Conservation (phyloP, 2,888 invertebrate genomes). For the Pyrrhosoma nymphula region DNA sequence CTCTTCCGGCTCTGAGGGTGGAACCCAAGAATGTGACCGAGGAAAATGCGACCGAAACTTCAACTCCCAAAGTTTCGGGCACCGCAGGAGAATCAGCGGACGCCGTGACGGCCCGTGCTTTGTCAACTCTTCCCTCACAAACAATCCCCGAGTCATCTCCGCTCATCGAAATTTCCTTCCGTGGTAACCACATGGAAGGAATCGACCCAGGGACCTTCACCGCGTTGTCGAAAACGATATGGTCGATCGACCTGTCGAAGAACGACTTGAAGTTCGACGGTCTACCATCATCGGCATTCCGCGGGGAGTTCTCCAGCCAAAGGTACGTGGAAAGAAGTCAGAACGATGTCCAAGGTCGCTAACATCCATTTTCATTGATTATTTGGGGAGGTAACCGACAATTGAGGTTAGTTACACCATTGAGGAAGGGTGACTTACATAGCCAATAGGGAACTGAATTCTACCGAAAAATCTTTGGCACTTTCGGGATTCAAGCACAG, state of each 20-base stretch:
- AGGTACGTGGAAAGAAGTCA: constrained; percentile 76
- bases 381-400: too few species aligned
- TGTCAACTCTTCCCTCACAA: neutral
- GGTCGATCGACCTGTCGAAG: constrained; percentile 24
- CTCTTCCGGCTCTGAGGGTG: neutral
- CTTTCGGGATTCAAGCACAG: too few species aligned
- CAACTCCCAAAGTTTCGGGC: neutral
- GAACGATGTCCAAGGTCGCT: neutral
- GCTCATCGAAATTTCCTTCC: constrained; percentile 25
- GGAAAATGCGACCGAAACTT: neutral
- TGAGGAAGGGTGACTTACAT: too few species aligned
- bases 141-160: neutral
- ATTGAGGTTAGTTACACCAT: too few species aligned
- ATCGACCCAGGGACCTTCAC: constrained; percentile 37
- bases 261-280: constrained; percentile 45
- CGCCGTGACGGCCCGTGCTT: neutral
- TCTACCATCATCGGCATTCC: neutral
- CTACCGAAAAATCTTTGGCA: too few species aligned
- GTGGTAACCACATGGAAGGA: neutral
- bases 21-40: neutral
- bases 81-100: neutral
- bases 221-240: neutral
- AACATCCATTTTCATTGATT: too few species aligned
- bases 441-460: too few species aligned
- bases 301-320: neutral